phyloP scores from a whole-genome alignment of 2,797 vertebrate genomes.

The Muraenolepis orangiensis region DNA sequence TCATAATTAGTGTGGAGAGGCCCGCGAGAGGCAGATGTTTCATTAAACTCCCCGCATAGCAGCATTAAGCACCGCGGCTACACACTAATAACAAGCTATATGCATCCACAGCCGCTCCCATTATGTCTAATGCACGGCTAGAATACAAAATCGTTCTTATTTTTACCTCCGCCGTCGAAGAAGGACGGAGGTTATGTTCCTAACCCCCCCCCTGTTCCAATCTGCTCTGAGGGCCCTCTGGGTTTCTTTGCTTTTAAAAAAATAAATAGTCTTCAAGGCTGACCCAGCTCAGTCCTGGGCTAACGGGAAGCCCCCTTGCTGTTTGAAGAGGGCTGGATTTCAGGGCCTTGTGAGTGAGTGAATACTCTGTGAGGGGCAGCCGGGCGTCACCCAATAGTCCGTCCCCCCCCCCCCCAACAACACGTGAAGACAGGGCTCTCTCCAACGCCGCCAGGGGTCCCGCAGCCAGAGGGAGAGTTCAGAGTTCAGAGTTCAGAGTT shows the following conservation, averaged over 20 bases:
- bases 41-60: background rate
- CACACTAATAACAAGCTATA: background rate
- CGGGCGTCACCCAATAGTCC: slow-evolving; percentile 66
- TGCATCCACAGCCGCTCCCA: background rate
- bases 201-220: too few relatives aligned
- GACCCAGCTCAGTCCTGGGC: slow-evolving; percentile 27
- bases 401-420: too few relatives aligned
- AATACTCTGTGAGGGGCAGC: slow-evolving; percentile 49
- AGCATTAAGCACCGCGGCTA: background rate
- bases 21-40: slow-evolving; percentile 44
- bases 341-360: slow-evolving; percentile 45
- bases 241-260: background rate
- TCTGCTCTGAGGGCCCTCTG: too few relatives aligned
- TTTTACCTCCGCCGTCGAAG: too few relatives aligned
- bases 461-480: slow-evolving; percentile 61
- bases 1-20: slow-evolving; percentile 49
- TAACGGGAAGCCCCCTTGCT: slow-evolving; percentile 46
- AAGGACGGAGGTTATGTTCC: too few relatives aligned
- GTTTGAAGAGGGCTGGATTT: slow-evolving; percentile 57
- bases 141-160: too few relatives aligned
- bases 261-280: slow-evolving; percentile 13
- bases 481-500: slow-evolving; percentile 62
- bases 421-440: slow-evolving; percentile 69
- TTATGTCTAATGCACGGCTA: too few relatives aligned
- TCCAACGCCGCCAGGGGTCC: slow-evolving; percentile 65